Conservation (phyloP, 2,888 invertebrate genomes). For the Diabrotica balteata region DNA sequence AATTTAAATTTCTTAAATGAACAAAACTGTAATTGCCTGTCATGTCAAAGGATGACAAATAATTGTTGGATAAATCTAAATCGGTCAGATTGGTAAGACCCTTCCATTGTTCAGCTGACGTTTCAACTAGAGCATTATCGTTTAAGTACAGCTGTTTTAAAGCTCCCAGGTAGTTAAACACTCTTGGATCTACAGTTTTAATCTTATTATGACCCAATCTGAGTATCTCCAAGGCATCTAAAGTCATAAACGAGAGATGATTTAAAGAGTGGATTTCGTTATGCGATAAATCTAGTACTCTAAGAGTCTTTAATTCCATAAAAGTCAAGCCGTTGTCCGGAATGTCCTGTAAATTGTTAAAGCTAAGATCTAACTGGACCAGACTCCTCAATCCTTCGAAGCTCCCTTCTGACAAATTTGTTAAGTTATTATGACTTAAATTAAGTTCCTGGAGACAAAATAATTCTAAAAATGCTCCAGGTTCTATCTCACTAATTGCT, state of each 20-base stretch:
- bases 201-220: conserved; percentile 50
- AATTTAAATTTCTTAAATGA: conserved; percentile 42
- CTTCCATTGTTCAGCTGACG: conserved; percentile 41
- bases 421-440: conserved; percentile 47
- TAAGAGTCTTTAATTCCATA: conserved; percentile 31
- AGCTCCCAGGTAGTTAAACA: conserved; percentile 43
- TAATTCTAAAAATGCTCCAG: conserved; percentile 47
- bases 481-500: conserved; percentile 43
- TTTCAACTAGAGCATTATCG: conserved; percentile 40
- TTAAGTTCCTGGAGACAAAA: conserved; percentile 47
- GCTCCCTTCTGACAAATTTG: conserved; percentile 36
- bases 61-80: conserved; percentile 52
- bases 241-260: conserved; percentile 38
- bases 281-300: conserved; percentile 47
- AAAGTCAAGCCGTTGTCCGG: conserved; percentile 34
- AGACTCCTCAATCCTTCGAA: conserved; percentile 42
- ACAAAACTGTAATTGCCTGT: conserved; percentile 40
- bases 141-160: conserved; percentile 42
- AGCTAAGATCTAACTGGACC: conserved; percentile 41
- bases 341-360: conserved; percentile 42
- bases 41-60: conserved; percentile 43
- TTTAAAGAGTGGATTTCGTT: conserved; percentile 43
- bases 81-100: conserved; percentile 43
- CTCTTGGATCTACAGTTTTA: conserved; percentile 41
- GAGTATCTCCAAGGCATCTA: conserved; percentile 43